Percentiles rank a stretch among this genome's conserved stretches.
phyloP scores from a whole-genome alignment of 2,113 vertebrate species.

The Rhea americana region DNA sequence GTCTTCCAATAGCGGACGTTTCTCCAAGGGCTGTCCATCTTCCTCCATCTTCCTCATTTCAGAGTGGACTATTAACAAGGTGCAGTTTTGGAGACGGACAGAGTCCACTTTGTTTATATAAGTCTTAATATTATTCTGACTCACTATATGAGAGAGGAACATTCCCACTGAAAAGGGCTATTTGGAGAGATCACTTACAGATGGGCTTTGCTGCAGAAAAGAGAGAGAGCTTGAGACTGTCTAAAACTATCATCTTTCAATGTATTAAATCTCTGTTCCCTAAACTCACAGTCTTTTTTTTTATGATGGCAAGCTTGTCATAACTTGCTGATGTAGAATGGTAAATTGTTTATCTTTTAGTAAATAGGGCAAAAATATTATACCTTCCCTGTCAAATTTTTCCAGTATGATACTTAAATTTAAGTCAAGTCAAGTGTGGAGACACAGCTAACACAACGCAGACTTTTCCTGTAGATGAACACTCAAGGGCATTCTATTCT shows the following conservation, averaged over 20 bases:
- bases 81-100: neutral
- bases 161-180: neutral
- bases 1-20: neutral
- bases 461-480: neutral
- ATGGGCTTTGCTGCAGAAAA: conserved; percentile 13
- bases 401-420: neutral
- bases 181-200: neutral
- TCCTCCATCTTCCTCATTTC: neutral
- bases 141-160: conserved; percentile 1
- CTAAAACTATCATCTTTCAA: conserved; percentile 35
- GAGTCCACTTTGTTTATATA: neutral
- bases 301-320: conserved; percentile 18
- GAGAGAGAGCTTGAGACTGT: conserved; percentile 9
- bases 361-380: neutral
- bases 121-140: neutral
- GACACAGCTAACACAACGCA: neutral
- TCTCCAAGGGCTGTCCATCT: neutral
- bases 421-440: neutral
- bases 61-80: neutral
- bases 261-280: conserved; percentile 15
- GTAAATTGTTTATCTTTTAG: conserved; percentile 27
- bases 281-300: conserved; percentile 21
- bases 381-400: neutral
- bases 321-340: conserved; percentile 22
- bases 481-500: conserved; percentile 14